Evolutionary conservation across 30 jellyfish, hydroid and myxozoan species (phyloP).

Genomic region (Cassiopea xamachana): DNA sequence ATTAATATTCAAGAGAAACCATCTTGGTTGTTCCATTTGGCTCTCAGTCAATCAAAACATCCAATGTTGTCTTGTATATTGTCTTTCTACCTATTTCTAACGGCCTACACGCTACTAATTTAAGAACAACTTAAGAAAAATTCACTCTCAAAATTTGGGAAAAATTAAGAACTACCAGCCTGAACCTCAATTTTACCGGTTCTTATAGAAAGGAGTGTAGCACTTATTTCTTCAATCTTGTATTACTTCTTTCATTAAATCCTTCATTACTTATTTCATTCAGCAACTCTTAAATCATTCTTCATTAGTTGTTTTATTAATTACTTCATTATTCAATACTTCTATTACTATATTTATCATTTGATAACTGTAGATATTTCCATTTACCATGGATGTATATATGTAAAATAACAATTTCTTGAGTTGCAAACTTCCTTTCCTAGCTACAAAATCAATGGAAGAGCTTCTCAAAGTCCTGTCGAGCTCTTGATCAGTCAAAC

Average conservation of each 20-base stretch:
- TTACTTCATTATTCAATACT: not conserved
- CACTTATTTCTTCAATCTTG: not conserved
- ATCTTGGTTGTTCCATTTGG: too few relatives aligned
- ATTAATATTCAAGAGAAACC: too few relatives aligned
- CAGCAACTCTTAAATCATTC: not conserved
- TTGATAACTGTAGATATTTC: not conserved
- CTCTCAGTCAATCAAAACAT: too few relatives aligned
- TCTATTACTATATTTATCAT: not conserved
- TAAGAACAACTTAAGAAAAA: too few relatives aligned
- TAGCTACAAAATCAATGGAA: conserved; percentile 22
- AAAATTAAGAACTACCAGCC: too few relatives aligned
- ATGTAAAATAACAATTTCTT: too few relatives aligned
- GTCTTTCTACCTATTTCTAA: too few relatives aligned
- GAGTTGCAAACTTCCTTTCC: not conserved
- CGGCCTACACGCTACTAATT: too few relatives aligned
- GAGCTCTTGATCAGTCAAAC: not conserved
- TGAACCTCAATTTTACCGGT: too few relatives aligned
- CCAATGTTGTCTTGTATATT: too few relatives aligned
- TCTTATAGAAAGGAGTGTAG: too few relatives aligned
- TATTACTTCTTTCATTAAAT: not conserved
- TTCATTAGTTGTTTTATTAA: not conserved
- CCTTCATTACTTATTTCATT: not conserved
- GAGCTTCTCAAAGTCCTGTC: conserved; percentile 6
- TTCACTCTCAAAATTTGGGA: too few relatives aligned
- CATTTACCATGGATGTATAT: not conserved